These are phyloP conservation scores for Nothura maculosa DNA, from an alignment of 2,797 vertebrate genomes.

Conservation along the genomic window DNA sequence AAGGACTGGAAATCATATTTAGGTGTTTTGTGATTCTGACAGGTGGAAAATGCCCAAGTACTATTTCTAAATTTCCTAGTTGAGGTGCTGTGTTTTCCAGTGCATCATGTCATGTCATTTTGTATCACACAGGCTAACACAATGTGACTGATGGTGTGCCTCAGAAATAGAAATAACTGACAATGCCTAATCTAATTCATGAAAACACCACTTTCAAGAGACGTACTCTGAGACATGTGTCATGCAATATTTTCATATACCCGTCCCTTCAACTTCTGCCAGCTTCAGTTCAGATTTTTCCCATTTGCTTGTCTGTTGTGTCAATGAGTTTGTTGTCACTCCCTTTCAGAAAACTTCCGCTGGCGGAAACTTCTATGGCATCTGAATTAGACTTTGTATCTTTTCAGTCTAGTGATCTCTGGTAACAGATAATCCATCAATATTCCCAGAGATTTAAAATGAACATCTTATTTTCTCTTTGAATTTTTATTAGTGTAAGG, in stretches of 20 bases:
- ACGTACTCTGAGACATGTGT: neutral
- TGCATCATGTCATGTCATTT: slow-evolving; percentile 38
- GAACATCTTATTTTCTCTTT: neutral
- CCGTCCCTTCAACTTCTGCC: neutral
- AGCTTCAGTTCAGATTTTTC: neutral
- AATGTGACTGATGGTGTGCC: slow-evolving; percentile 45
- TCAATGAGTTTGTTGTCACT: neutral
- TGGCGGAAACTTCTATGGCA: neutral
- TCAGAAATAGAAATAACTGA: slow-evolving; percentile 57
- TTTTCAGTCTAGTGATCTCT: neutral
- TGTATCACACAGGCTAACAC: slow-evolving; percentile 37
- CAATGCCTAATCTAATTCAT: slow-evolving; percentile 55
- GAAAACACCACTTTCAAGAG: slow-evolving; percentile 63
- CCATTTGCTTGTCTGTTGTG: neutral
- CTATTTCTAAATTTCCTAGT: neutral
- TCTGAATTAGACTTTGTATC: neutral
- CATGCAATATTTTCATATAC: slow-evolving; percentile 11
- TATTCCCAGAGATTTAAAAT: neutral
- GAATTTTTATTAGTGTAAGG: neutral
- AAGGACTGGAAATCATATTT: neutral
- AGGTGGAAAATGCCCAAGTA: slow-evolving; percentile 21
- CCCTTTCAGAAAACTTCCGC: neutral
- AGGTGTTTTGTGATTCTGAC: neutral
- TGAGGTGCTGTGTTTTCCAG: neutral
- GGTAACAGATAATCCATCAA: neutral